Percentiles rank a stretch among this genome's conserved stretches.
phyloP scores from a whole-genome alignment of 2,797 vertebrate species.

The Sebastes trivittatus region DNA sequence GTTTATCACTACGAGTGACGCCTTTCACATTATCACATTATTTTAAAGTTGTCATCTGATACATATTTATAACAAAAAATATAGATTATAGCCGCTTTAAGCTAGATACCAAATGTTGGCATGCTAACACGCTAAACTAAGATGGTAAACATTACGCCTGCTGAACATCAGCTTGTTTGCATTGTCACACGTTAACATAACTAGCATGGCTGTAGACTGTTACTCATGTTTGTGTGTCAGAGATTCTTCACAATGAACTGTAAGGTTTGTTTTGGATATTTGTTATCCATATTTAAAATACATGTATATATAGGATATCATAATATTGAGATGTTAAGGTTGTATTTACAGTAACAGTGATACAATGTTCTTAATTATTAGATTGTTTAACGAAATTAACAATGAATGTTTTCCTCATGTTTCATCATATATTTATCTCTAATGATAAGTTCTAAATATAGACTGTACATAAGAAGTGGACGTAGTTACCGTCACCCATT shows the following conservation, averaged over 20 bases:
- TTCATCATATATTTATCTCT: not conserved
- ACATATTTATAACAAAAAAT: not conserved
- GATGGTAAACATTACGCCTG: not conserved
- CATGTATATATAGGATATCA: not conserved
- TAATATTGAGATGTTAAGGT: not conserved
- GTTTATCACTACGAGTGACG: not conserved
- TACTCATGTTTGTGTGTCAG: not conserved
- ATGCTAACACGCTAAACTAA: not conserved
- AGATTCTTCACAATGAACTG: not conserved
- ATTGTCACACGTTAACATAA: not conserved
- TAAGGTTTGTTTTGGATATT: not conserved
- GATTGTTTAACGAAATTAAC: not conserved
- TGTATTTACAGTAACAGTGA: not conserved
- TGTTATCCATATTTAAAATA: not conserved
- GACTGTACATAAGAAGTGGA: too few species aligned
- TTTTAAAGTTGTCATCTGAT: not conserved
- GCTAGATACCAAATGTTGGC: not conserved
- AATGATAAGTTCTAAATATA: not conserved
- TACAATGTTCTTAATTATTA: not conserved
- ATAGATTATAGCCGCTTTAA: not conserved
- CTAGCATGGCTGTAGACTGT: not conserved
- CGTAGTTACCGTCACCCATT: rapidly evolving
- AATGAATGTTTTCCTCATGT: not conserved
- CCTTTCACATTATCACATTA: not conserved
- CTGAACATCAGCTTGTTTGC: not conserved